A percentile compares a stretch with the other conserved stretches of the same genome.
Conservation (phyloP, 2,888 invertebrate species). For the Lissocephala sabroskyi region DNA sequence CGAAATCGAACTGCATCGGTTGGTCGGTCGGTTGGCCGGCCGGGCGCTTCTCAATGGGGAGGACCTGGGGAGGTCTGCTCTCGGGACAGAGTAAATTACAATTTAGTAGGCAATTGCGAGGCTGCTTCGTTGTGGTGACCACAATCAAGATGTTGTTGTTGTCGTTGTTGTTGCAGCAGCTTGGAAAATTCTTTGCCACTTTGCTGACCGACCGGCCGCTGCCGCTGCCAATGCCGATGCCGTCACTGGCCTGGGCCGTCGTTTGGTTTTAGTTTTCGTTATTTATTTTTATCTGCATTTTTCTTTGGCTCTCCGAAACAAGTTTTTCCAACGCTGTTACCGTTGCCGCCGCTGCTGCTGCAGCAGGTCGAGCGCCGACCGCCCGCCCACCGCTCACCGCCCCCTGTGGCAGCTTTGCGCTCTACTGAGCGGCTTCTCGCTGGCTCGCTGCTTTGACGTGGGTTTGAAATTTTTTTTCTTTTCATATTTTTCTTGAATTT, state of each 20-base stretch:
- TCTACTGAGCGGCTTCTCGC: background rate
- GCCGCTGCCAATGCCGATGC: background rate
- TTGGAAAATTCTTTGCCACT: slow-evolving; percentile 41
- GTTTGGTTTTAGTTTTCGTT: slow-evolving; percentile 35
- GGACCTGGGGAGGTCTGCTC: too few relatives aligned
- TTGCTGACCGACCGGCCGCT: slow-evolving; percentile 1
- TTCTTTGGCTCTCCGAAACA: slow-evolving; percentile 30
- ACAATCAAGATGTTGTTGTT: slow-evolving; percentile 46
- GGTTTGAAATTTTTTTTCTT: slow-evolving; percentile 1
- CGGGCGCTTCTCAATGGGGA: too few relatives aligned
- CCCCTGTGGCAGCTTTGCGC: slow-evolving; percentile 12
- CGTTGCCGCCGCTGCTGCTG: background rate
- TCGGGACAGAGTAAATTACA: slow-evolving; percentile 4
- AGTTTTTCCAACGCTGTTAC: slow-evolving; percentile 38
- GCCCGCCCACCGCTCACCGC: too few relatives aligned
- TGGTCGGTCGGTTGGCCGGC: too few relatives aligned
- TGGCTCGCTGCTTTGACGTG: slow-evolving; percentile 19
- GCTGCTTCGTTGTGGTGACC: slow-evolving; percentile 1
- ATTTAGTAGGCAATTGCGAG: slow-evolving; percentile 23
- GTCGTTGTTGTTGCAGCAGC: slow-evolving; percentile 25
- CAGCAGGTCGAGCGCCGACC: too few relatives aligned
- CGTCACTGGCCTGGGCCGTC: background rate
- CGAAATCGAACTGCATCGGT: too few relatives aligned
- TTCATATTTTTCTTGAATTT: too few relatives aligned
- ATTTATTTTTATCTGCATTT: slow-evolving; percentile 50